phyloP scores from a whole-genome alignment of 2,113 vertebrate species.

The Octodon degus region DNA sequence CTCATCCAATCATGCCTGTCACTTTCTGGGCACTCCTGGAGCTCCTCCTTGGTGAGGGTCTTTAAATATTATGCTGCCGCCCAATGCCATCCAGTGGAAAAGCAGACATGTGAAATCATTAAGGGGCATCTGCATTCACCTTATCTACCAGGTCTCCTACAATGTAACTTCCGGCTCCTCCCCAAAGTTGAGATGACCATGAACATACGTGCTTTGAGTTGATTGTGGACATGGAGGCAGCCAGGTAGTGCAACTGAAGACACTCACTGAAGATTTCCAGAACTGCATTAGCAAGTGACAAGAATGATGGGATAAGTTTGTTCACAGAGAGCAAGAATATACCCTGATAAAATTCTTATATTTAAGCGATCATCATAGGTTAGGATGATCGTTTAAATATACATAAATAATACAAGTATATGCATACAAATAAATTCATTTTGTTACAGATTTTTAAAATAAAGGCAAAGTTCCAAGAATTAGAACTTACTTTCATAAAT shows the following conservation, averaged over 20 bases:
- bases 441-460: neutral
- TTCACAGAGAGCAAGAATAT: neutral
- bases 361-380: neutral
- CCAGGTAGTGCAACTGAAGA: neutral
- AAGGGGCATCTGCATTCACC: neutral
- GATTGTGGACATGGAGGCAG: neutral
- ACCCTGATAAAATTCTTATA: neutral
- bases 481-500: constrained; percentile 3
- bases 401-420: neutral
- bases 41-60: neutral
- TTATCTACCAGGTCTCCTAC: neutral
- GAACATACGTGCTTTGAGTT: neutral
- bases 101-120: neutral
- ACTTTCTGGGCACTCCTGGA: neutral
- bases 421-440: neutral
- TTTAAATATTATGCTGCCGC: neutral
- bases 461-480: neutral
- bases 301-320: neutral
- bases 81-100: no score
- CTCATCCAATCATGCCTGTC: neutral
- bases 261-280: neutral
- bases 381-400: no score
- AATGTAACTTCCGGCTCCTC: neutral
- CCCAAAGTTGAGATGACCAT: neutral
- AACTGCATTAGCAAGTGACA: neutral